These are phyloP conservation scores for Sussaba pulchella DNA, from an alignment of 2,888 invertebrate genomes.

Conservation along the genomic window DNA sequence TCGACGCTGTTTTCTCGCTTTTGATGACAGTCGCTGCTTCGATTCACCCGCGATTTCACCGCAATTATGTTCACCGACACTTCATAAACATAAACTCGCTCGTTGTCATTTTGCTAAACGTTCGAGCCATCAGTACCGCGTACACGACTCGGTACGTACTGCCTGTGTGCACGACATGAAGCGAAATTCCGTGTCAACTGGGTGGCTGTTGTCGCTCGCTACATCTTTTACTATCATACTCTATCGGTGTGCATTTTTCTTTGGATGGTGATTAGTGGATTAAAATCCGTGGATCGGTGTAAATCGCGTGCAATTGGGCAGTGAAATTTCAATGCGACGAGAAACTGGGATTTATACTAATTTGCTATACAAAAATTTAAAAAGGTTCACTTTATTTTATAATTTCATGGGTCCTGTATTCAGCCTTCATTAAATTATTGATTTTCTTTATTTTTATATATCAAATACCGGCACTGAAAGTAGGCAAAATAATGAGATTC, in stretches of 20 bases:
- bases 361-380: background rate
- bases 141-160: constrained; percentile 30
- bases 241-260: constrained; percentile 4
- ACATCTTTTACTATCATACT: constrained; percentile 33
- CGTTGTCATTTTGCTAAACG: constrained; percentile 71
- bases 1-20: constrained; percentile 68
- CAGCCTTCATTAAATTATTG: too few species aligned
- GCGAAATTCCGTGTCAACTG: background rate
- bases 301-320: too few species aligned
- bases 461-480: too few species aligned
- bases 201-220: constrained; percentile 19
- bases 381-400: too few species aligned
- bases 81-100: constrained; percentile 75
- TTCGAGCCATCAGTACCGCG: constrained; percentile 49
- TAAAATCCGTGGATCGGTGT: background rate
- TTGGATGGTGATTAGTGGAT: background rate
- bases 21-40: constrained; percentile 69
- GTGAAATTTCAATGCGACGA: background rate
- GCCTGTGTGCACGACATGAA: constrained; percentile 26
- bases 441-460: too few species aligned
- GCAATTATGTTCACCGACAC: constrained; percentile 73
- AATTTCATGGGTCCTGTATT: too few species aligned
- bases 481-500: too few species aligned
- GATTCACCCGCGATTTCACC: constrained; percentile 60
- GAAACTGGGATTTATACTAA: background rate